Percentiles rank a stretch among this genome's conserved stretches.
Conservation (phyloP, 2,888 invertebrate genomes). For the Athalia circularis region DNA sequence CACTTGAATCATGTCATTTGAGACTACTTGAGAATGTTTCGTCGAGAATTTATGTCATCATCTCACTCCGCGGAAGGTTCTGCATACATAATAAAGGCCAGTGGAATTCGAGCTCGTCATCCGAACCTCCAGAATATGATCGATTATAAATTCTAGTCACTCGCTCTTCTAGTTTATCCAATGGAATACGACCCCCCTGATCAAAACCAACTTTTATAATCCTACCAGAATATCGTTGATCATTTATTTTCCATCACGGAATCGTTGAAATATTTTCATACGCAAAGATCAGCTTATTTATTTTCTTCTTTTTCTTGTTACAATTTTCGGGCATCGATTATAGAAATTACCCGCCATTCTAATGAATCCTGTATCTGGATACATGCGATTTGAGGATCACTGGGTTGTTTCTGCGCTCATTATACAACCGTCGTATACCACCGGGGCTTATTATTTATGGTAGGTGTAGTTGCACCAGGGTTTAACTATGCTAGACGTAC, state of each 20-base stretch:
- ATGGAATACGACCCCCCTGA: no score
- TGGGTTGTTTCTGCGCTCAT: neutral
- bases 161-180: neutral
- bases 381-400: conserved; percentile 11
- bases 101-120: neutral
- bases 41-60: neutral
- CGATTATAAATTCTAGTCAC: neutral
- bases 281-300: no score
- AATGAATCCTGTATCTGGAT: neutral
- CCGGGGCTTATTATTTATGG: conserved; percentile 33
- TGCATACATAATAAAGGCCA: no score
- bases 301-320: no score
- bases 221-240: no score
- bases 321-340: no score
- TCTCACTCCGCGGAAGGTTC: no score
- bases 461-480: conserved; percentile 23
- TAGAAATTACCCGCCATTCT: no score
- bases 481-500: conserved; percentile 33
- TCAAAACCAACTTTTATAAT: no score
- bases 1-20: no score
- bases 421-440: neutral
- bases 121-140: neutral
- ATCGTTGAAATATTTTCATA: no score
- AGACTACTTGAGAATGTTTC: neutral
- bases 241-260: no score